Conservation (phyloP, 2,113 vertebrate genomes). For the Callipepla squamata region DNA sequence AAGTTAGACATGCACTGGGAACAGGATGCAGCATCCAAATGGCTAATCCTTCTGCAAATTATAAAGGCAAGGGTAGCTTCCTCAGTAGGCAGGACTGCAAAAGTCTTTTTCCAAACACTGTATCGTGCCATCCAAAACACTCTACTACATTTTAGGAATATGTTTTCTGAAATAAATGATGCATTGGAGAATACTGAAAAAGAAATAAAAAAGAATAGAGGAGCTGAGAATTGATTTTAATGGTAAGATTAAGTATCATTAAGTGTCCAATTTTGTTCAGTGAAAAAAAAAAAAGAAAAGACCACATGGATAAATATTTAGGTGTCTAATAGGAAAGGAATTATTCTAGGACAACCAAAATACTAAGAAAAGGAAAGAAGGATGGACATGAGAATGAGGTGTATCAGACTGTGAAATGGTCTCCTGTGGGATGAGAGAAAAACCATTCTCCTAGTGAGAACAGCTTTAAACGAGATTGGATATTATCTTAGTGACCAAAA, state of each 20-base stretch:
- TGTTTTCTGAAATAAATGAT: not conserved
- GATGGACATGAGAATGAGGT: not conserved
- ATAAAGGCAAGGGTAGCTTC: not conserved
- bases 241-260: not conserved
- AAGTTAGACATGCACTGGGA: not conserved
- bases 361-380: not conserved
- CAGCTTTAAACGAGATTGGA: not conserved
- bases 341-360: slow-evolving; percentile 14
- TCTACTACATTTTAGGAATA: not conserved
- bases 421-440: not conserved
- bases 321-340: not conserved
- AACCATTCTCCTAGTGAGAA: not conserved
- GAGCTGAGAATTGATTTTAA: not conserved
- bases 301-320: not conserved
- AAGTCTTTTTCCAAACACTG: not conserved
- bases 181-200: not conserved
- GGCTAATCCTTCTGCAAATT: not conserved
- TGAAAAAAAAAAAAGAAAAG: not conserved
- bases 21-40: not conserved
- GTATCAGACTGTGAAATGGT: slow-evolving; percentile 27
- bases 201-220: not conserved
- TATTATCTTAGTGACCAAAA: slow-evolving; percentile 1
- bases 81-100: not conserved
- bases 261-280: not conserved
- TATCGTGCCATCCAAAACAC: not conserved